Conservation (phyloP, 2,888 invertebrate species). For the Idaea aversata region DNA sequence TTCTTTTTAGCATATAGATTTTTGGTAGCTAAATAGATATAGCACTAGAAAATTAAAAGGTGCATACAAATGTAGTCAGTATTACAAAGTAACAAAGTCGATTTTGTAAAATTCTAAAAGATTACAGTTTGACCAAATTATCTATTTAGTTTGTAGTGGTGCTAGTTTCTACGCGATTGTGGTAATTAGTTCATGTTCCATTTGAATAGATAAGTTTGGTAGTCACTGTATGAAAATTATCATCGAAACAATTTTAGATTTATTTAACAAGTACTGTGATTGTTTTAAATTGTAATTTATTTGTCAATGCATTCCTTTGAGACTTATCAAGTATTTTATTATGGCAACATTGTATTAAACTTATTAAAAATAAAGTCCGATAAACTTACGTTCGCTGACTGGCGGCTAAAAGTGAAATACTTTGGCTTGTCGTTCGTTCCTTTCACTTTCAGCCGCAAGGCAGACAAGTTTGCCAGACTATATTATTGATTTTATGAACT, state of each 20-base stretch:
- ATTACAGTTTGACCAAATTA: background rate
- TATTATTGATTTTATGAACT: background rate
- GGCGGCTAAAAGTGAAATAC: too few species aligned
- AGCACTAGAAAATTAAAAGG: background rate
- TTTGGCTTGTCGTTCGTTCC: too few species aligned
- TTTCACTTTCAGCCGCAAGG: too few species aligned
- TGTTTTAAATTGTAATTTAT: conserved; percentile 8
- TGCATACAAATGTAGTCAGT: conserved; percentile 3
- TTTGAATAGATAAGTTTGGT: background rate
- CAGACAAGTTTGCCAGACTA: background rate
- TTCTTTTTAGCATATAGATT: background rate
- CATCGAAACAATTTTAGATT: conserved; percentile 3
- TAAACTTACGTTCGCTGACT: background rate
- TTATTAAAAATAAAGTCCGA: background rate
- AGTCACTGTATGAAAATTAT: background rate
- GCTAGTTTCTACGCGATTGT: too few species aligned
- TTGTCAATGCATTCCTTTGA: conserved; percentile 19
- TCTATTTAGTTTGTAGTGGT: background rate
- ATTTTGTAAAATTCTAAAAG: background rate
- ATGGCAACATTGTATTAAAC: conserved; percentile 1
- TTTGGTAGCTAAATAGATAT: background rate
- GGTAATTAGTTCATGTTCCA: background rate
- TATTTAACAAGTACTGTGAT: conserved; percentile 12
- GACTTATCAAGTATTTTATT: background rate
- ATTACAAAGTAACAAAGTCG: background rate